phyloP scores from a whole-genome alignment of 1,140 invertebrate species.

The Bathynomus jamesi region DNA sequence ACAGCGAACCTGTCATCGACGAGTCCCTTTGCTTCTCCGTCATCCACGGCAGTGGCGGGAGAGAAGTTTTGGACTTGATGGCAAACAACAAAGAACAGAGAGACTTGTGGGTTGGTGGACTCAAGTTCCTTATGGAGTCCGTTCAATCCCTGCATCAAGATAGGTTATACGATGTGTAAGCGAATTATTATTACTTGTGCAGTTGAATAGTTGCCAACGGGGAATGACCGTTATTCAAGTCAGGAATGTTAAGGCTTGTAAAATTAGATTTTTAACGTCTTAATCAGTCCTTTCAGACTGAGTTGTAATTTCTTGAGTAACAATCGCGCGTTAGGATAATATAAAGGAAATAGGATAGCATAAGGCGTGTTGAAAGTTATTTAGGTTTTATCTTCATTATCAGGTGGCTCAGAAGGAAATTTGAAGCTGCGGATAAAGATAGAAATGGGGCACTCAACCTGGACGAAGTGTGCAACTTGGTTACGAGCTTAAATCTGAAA shows the following conservation, averaged over 20 bases:
- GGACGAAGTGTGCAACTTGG: constrained; percentile 44
- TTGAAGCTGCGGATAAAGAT: constrained; percentile 47
- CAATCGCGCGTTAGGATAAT: too few relatives aligned
- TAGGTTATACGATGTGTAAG: constrained; percentile 14
- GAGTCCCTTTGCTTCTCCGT: constrained; percentile 49
- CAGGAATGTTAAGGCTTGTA: too few relatives aligned
- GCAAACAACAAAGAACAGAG: constrained; percentile 40
- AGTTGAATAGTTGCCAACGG: too few relatives aligned
- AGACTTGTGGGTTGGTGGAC: not conserved
- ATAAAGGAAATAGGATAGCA: too few relatives aligned
- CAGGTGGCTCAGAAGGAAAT: constrained; percentile 47
- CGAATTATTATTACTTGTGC: too few relatives aligned
- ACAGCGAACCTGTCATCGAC: constrained; percentile 37
- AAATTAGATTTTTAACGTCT: too few relatives aligned
- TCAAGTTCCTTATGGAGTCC: constrained; percentile 7
- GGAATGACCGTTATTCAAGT: too few relatives aligned
- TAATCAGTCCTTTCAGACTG: too few relatives aligned
- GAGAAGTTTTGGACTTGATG: constrained; percentile 44
- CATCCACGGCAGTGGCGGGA: constrained; percentile 41
- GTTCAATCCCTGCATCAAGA: constrained; percentile 10
- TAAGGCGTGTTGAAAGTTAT: too few relatives aligned
- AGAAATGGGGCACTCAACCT: constrained; percentile 45
- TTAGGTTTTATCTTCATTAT: too few relatives aligned
- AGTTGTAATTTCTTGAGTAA: too few relatives aligned
- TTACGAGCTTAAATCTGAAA: constrained; percentile 46